Conservation (phyloP, 2,113 vertebrate genomes). For the Aphelocoma coerulescens region DNA sequence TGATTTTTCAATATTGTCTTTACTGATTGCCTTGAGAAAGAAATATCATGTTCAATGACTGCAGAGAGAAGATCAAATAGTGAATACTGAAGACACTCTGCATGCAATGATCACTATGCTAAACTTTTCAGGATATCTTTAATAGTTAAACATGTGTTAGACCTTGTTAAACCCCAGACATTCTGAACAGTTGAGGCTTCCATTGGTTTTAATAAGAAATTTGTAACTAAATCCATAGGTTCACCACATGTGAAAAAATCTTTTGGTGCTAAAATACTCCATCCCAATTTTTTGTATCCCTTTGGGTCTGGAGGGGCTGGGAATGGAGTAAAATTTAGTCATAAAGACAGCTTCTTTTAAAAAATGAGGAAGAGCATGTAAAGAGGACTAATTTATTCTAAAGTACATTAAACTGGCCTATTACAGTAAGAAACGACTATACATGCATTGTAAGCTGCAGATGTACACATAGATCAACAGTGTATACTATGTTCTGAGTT, state of each 20-base stretch:
- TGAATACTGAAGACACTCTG: background rate
- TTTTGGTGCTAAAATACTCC: background rate
- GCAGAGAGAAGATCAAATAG: background rate
- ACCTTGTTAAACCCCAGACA: background rate
- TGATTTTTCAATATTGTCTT: background rate
- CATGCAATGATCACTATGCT: background rate
- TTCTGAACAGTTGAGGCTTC: background rate
- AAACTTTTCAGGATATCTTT: background rate
- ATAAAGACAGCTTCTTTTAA: background rate
- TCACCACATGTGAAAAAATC: fast-evolving
- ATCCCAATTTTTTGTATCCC: background rate
- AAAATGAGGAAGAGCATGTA: background rate
- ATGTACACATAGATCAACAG: background rate
- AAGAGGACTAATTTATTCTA: background rate
- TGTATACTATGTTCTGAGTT: background rate
- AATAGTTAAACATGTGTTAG: background rate
- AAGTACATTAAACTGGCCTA: background rate
- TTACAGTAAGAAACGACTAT: background rate
- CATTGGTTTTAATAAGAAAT: background rate
- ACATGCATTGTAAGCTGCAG: background rate
- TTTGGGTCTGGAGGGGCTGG: background rate
- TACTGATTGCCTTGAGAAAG: background rate
- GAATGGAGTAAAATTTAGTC: background rate
- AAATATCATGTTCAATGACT: background rate
- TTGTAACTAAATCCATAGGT: background rate